Percentiles rank a stretch among this genome's conserved stretches.
Conservation (phyloP, 1,140 invertebrate species). For the Meloidogyne floridensis region DNA sequence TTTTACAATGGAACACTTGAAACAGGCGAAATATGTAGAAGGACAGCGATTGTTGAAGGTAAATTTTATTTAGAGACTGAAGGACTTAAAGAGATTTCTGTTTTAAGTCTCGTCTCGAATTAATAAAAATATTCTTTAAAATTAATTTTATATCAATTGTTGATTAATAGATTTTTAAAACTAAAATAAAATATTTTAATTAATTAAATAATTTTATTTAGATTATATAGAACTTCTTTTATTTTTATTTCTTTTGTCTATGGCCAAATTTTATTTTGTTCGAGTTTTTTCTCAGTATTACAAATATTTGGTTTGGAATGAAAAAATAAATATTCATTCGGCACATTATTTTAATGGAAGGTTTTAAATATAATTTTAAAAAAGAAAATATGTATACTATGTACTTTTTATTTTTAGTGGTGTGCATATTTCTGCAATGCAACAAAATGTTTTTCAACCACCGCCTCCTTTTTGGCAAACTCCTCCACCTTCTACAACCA, state of each 20-base stretch:
- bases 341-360: slow-evolving; percentile 40
- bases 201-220: background rate
- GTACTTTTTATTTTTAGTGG: background rate
- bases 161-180: background rate
- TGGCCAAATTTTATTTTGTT: slow-evolving; percentile 33
- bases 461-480: background rate
- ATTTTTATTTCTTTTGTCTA: slow-evolving; percentile 25
- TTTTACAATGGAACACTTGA: slow-evolving; percentile 6
- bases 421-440: background rate
- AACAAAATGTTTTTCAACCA: background rate
- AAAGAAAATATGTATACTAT: background rate
- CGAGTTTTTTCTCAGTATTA: slow-evolving; percentile 36
- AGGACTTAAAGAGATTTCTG: too few species aligned
- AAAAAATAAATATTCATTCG: slow-evolving; percentile 20
- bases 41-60: background rate
- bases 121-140: too few species aligned
- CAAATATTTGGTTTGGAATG: slow-evolving; percentile 39
- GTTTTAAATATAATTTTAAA: slow-evolving; percentile 14
- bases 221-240: slow-evolving; percentile 32
- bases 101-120: too few species aligned
- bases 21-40: slow-evolving; percentile 20
- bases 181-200: background rate
- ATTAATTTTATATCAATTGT: too few species aligned
- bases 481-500: background rate
- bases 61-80: background rate